phyloP scores from a whole-genome alignment of 2,113 vertebrate genomes.

The Clarias gariepinus region DNA sequence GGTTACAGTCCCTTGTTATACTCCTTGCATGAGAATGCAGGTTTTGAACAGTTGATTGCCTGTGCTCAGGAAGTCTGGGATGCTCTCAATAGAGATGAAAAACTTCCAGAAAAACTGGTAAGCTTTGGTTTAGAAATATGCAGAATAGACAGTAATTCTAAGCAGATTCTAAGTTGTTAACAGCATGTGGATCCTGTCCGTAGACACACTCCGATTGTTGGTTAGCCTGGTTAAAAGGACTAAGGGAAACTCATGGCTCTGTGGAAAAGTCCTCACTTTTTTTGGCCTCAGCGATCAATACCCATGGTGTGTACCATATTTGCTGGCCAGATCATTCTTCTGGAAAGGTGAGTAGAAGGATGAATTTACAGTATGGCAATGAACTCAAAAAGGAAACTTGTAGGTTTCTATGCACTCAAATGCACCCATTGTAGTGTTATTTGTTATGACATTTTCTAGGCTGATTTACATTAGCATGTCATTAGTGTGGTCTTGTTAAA shows the following conservation, averaged over 20 bases:
- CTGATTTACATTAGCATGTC: not conserved
- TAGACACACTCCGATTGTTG: conserved; percentile 68
- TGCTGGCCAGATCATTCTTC: conserved; percentile 56
- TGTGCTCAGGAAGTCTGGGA: conserved; percentile 68
- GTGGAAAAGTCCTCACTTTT: conserved; percentile 75
- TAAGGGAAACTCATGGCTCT: conserved; percentile 76
- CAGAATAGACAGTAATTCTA: not conserved
- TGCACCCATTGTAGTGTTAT: not conserved
- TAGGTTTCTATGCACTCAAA: not conserved
- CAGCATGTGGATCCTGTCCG: conserved; percentile 5
- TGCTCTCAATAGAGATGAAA: conserved; percentile 62
- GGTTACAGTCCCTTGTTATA: conserved; percentile 72
- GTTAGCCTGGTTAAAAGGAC: conserved; percentile 68
- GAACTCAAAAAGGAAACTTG: not conserved
- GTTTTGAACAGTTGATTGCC: conserved; percentile 62
- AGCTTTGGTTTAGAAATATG: not conserved
- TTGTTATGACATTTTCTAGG: not conserved
- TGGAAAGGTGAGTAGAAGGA: conserved; percentile 55
- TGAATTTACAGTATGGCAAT: not conserved
- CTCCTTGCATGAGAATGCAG: conserved; percentile 50
- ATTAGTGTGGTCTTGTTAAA: not conserved
- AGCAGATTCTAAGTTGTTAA: not conserved
- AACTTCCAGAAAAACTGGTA: conserved; percentile 71
- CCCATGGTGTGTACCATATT: conserved; percentile 69
- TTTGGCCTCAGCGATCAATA: conserved; percentile 71